A percentile compares a stretch with the other conserved stretches of the same genome.
Conservation (phyloP, 2,888 invertebrate genomes). For the Andrena flavipes region DNA sequence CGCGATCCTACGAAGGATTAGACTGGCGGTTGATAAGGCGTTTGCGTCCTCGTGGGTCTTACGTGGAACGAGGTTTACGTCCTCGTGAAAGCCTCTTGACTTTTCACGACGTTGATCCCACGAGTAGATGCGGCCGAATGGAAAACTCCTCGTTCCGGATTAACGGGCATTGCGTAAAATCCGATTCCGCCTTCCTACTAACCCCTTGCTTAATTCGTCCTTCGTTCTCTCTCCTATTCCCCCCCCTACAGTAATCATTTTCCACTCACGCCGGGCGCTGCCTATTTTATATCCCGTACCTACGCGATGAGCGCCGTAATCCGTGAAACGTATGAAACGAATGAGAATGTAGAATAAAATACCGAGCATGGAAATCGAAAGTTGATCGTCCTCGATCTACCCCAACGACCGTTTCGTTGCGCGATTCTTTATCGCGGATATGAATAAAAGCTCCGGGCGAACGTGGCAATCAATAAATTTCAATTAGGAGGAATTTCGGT, state of each 20-base stretch:
- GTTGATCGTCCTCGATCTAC: background rate
- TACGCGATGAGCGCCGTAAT: background rate
- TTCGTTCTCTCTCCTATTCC: background rate
- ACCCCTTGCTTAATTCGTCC: conserved; percentile 2
- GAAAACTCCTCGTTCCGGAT: conserved; percentile 36
- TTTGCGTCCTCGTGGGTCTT: conserved; percentile 56
- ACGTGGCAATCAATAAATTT: conserved; percentile 22
- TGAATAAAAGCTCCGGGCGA: background rate
- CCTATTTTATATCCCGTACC: background rate
- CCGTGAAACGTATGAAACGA: background rate
- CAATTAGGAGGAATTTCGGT: conserved; percentile 28
- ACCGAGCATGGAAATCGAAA: background rate
- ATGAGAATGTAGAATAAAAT: background rate
- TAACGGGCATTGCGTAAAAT: conserved; percentile 45
- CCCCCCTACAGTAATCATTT: background rate
- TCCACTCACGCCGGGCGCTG: background rate
- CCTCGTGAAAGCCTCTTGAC: conserved; percentile 51
- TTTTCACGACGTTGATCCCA: conserved; percentile 53
- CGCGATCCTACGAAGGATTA: conserved; percentile 62
- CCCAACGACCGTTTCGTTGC: background rate
- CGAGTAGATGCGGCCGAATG: conserved; percentile 39
- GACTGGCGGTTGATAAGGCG: conserved; percentile 61
- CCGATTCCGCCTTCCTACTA: background rate
- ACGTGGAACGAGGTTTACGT: conserved; percentile 59
- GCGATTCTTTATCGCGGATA: background rate